phyloP scores from a whole-genome alignment of 2,113 vertebrate genomes.

The Psammodynastes pulverulentus region DNA sequence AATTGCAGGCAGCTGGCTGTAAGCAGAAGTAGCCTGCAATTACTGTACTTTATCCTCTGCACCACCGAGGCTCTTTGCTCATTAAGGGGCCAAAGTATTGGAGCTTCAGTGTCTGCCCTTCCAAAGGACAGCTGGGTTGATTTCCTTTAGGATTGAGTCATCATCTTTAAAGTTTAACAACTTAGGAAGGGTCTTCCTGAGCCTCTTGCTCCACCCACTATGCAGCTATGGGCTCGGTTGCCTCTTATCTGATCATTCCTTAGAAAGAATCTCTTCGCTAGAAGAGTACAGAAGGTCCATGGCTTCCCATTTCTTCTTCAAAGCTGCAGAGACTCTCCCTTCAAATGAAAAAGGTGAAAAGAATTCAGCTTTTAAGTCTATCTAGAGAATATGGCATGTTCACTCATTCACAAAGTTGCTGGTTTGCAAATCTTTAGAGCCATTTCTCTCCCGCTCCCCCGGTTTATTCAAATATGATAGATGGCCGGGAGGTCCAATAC shows the following conservation, averaged over 20 bases:
- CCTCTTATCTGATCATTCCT: background rate
- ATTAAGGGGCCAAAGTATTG: too few relatives aligned
- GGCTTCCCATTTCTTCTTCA: background rate
- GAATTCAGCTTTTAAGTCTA: background rate
- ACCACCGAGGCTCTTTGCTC: too few relatives aligned
- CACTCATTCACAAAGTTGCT: background rate
- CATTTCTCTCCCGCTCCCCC: slow-evolving; percentile 3
- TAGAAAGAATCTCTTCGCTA: background rate
- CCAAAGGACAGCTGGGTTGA: too few relatives aligned
- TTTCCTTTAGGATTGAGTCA: too few relatives aligned
- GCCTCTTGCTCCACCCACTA: too few relatives aligned
- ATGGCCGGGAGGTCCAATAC: slow-evolving; percentile 34
- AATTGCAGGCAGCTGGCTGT: too few relatives aligned
- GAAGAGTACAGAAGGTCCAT: background rate
- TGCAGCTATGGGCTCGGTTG: too few relatives aligned
- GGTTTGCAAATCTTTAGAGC: background rate
- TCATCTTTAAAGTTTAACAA: too few relatives aligned
- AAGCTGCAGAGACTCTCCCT: background rate
- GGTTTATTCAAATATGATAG: slow-evolving; percentile 39
- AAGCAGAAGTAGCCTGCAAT: too few relatives aligned
- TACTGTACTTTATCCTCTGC: too few relatives aligned
- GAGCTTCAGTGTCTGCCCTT: too few relatives aligned
- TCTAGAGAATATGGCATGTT: background rate
- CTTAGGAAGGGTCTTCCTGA: too few relatives aligned
- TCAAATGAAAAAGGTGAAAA: background rate